Conservation (phyloP, 2,888 invertebrate genomes). For the Andrena chrysosceles region DNA sequence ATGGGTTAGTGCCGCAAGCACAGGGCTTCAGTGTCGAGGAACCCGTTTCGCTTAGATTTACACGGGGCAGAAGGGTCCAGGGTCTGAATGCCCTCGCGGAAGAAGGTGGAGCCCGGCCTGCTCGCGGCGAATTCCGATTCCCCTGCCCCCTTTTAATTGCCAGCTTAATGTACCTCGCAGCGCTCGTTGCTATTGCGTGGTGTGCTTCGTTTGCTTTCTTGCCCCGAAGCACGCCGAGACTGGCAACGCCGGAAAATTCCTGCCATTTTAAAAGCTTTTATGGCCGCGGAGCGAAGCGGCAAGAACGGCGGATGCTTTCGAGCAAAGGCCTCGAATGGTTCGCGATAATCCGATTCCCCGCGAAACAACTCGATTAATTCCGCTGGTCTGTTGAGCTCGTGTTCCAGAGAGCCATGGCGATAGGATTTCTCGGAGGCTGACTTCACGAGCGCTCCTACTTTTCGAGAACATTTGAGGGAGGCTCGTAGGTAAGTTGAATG, state of each 20-base stretch:
- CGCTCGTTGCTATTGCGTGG: constrained; percentile 34
- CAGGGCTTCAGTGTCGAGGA: neutral
- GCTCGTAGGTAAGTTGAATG: neutral
- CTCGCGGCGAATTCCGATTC: constrained; percentile 67
- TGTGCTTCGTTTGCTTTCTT: constrained; percentile 20
- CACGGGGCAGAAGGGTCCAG: neutral
- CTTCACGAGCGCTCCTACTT: neutral
- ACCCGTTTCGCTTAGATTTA: constrained; percentile 37
- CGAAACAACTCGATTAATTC: constrained; percentile 6
- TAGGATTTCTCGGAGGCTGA: neutral
- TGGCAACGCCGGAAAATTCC: constrained; percentile 48
- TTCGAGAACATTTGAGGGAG: neutral
- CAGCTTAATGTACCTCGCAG: constrained; percentile 69
- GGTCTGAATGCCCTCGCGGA: constrained; percentile 32
- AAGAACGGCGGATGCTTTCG: neutral
- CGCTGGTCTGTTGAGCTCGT: neutral
- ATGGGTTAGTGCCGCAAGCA: constrained; percentile 1
- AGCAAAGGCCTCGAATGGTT: constrained; percentile 10
- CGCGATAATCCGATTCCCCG: constrained; percentile 38
- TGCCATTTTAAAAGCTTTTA: constrained; percentile 42
- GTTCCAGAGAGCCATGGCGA: neutral
- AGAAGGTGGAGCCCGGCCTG: constrained; percentile 35
- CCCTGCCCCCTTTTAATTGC: constrained; percentile 73
- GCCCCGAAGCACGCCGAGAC: neutral
- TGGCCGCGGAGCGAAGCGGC: neutral